Percentiles rank a stretch among this genome's conserved stretches.
Evolutionary conservation across 2,797 vertebrate species (phyloP).

Genomic region (Ctenopoma kingsleyae): DNA sequence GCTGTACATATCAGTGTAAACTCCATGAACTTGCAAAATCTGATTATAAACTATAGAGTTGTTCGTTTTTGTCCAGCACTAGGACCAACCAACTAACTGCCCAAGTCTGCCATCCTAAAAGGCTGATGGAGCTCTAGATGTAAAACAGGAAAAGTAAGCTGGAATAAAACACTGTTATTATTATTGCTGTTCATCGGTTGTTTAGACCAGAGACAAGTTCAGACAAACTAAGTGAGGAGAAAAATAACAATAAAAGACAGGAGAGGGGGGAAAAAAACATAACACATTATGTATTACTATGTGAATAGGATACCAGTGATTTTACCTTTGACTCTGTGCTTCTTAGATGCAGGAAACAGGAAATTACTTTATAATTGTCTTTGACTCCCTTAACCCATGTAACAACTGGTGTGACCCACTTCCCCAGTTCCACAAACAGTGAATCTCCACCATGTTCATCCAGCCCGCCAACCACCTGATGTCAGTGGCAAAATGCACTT

Average conservation of each 20-base stretch:
- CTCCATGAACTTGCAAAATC: too few species aligned
- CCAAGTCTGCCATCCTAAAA: too few species aligned
- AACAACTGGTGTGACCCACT: constrained; percentile 28
- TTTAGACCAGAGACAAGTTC: background rate
- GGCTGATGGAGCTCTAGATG: too few species aligned
- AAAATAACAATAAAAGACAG: background rate
- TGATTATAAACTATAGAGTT: too few species aligned
- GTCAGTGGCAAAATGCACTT: constrained; percentile 47
- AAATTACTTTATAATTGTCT: constrained; percentile 25
- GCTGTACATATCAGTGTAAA: too few species aligned
- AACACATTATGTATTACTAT: background rate
- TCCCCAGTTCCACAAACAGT: constrained; percentile 7
- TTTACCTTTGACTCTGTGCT: constrained; percentile 22
- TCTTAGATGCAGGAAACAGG: constrained; percentile 42
- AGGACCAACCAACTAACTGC: too few species aligned
- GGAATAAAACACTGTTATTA: too few species aligned
- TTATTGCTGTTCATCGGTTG: constrained; percentile 4
- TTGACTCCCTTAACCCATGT: constrained; percentile 20
- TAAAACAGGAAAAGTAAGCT: too few species aligned
- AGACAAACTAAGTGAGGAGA: background rate
- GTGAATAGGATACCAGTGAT: constrained; percentile 18
- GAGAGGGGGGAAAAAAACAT: background rate
- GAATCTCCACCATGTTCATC: constrained; percentile 15
- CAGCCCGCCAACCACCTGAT: constrained; percentile 39
- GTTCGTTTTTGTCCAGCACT: too few species aligned